Percentiles rank a stretch among this genome's conserved stretches.
Conservation (phyloP, 2,113 vertebrate species). For the Turdus rufiventris region DNA sequence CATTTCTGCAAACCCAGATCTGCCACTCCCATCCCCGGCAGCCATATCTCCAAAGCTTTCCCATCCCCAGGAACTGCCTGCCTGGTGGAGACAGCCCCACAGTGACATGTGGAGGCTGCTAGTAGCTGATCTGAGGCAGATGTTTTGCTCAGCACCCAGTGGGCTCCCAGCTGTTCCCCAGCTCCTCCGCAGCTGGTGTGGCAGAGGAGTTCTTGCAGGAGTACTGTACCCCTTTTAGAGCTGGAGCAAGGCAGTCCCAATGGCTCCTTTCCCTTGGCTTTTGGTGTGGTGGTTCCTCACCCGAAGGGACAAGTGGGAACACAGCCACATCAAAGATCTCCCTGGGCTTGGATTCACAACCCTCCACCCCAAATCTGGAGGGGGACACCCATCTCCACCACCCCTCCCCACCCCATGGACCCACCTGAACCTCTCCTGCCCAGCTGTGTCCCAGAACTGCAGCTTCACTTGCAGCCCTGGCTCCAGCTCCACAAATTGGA, state of each 20-base stretch:
- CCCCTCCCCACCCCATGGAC: not conserved
- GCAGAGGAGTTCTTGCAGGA: too few species aligned
- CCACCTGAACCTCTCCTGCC: slow-evolving; percentile 87
- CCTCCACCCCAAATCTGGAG: not conserved
- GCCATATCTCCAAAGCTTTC: not conserved
- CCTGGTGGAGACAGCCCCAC: not conserved
- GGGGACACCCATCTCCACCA: too few species aligned
- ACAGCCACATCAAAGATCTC: too few species aligned
- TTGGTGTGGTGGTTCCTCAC: not conserved
- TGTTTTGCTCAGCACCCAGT: not conserved
- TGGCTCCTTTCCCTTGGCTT: not conserved
- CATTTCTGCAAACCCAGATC: not conserved
- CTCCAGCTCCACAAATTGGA: slow-evolving; percentile 83
- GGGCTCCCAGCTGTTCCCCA: not conserved
- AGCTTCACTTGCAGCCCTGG: slow-evolving; percentile 78
- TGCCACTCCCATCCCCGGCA: not conserved
- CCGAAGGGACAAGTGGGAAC: too few species aligned
- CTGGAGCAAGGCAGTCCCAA: not conserved
- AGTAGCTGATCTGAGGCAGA: not conserved
- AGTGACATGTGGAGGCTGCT: not conserved
- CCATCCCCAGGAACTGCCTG: not conserved
- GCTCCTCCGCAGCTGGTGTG: too few species aligned
- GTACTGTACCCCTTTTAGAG: accelerated
- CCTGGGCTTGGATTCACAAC: not conserved
- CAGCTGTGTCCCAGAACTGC: slow-evolving; percentile 90